A percentile compares a stretch with the other conserved stretches of the same genome.
These are phyloP conservation scores for Lasius fuliginosus DNA, from an alignment of 2,888 invertebrate genomes.

Conservation along the genomic window DNA sequence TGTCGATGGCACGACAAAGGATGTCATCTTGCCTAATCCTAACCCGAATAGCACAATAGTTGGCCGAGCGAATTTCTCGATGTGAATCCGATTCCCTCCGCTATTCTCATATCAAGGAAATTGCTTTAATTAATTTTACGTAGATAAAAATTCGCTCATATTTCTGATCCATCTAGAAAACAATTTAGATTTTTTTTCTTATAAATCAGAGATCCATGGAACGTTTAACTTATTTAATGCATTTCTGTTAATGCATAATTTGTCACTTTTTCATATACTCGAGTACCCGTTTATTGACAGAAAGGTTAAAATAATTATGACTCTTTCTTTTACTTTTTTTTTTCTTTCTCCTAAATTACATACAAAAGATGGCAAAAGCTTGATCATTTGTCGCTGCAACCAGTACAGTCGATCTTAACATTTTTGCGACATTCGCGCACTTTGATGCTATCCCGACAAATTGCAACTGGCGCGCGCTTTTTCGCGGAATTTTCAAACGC, in stretches of 20 bases:
- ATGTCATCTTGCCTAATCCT: constrained; percentile 38
- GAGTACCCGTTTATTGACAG: no score
- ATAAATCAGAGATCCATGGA: background rate
- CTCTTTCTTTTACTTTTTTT: background rate
- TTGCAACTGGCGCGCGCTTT: constrained; percentile 20
- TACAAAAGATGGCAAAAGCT: background rate
- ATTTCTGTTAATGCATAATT: no score
- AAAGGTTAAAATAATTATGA: background rate
- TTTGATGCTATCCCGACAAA: constrained; percentile 11
- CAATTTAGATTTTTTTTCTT: background rate
- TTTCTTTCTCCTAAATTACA: background rate
- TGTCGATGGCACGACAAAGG: constrained; percentile 50
- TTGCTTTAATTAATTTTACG: constrained; percentile 10
- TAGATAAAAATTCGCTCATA: background rate
- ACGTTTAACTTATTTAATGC: background rate
- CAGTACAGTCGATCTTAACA: constrained; percentile 1
- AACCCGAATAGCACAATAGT: constrained; percentile 28
- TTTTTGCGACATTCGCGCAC: background rate
- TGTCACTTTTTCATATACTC: no score
- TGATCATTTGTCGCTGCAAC: constrained; percentile 9
- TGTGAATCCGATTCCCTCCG: constrained; percentile 16
- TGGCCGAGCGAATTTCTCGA: constrained; percentile 14
- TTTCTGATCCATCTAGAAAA: background rate
- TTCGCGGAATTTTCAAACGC: constrained; percentile 10
- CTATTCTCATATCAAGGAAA: background rate